Evolutionary conservation across 1,140 invertebrate genomes (phyloP).

Genomic region (Phymastichus coffea): DNA sequence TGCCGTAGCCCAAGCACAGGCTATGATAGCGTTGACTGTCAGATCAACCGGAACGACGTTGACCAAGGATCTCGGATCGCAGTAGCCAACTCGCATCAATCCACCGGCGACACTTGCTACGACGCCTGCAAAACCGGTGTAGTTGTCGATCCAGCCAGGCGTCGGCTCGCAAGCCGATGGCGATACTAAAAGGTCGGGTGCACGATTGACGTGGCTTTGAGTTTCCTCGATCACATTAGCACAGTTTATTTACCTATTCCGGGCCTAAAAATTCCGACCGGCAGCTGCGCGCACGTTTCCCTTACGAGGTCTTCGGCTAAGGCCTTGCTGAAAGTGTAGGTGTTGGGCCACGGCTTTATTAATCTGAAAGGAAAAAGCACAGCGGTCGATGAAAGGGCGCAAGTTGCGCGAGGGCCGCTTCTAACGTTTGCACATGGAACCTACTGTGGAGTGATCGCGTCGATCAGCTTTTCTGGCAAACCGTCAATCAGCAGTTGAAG

Average conservation of each 20-base stretch:
- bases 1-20: slow-evolving; percentile 69
- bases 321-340: slow-evolving; percentile 74
- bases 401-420: too few relatives aligned
- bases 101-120: slow-evolving; percentile 62
- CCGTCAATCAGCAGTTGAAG: slow-evolving; percentile 57
- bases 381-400: not conserved
- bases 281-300: slow-evolving; percentile 58
- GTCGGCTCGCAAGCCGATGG: slow-evolving; percentile 71
- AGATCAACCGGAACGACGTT: slow-evolving; percentile 81
- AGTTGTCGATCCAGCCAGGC: slow-evolving; percentile 78
- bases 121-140: slow-evolving; percentile 72
- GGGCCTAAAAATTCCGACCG: slow-evolving; percentile 76
- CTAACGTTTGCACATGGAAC: too few relatives aligned
- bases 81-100: slow-evolving; percentile 66
- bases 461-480: slow-evolving; percentile 56
- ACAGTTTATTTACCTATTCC: slow-evolving; percentile 64
- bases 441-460: slow-evolving; percentile 60
- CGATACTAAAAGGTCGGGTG: slow-evolving; percentile 64
- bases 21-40: slow-evolving; percentile 74
- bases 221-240: too few relatives aligned
- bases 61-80: slow-evolving; percentile 59
- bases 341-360: slow-evolving; percentile 67
- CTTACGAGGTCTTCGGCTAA: slow-evolving; percentile 65
- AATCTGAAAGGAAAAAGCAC: slow-evolving; percentile 51
- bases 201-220: too few relatives aligned